A percentile compares a stretch with the other conserved stretches of the same genome.
phyloP scores from a whole-genome alignment of 2,888 invertebrate genomes.

The Drosophila leonis region DNA sequence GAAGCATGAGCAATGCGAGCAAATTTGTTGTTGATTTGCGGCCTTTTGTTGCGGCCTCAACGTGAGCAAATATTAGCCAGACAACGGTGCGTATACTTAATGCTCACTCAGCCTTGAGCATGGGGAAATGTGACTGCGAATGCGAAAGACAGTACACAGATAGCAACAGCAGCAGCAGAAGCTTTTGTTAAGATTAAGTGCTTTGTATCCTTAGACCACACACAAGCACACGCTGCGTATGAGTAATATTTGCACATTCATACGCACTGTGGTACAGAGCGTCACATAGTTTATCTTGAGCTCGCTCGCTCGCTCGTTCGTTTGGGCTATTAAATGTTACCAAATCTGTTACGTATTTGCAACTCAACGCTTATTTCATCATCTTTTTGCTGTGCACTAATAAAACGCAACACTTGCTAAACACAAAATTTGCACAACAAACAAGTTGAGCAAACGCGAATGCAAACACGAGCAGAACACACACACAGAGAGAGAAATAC shows the following conservation, averaged over 20 bases:
- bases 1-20: background rate
- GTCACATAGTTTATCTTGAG: constrained; percentile 9
- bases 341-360: constrained; percentile 25
- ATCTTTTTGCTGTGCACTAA: constrained; percentile 33
- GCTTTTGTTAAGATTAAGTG: constrained; percentile 55
- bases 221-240: constrained; percentile 41
- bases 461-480: constrained; percentile 7
- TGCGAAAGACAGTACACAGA: constrained; percentile 18
- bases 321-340: constrained; percentile 16
- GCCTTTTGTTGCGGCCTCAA: constrained; percentile 19
- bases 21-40: constrained; percentile 11
- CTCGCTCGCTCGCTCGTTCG: background rate
- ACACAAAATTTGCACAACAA: constrained; percentile 55
- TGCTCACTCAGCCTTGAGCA: constrained; percentile 17
- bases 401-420: constrained; percentile 53
- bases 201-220: constrained; percentile 16
- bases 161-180: constrained; percentile 4
- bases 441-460: constrained; percentile 23
- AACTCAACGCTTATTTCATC: constrained; percentile 34
- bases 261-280: constrained; percentile 38
- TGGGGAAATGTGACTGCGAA: constrained; percentile 7
- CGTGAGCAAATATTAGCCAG: constrained; percentile 27
- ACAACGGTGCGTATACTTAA: constrained; percentile 48
- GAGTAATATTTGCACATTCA: constrained; percentile 51
- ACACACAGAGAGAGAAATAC: constrained; percentile 10